A percentile compares a stretch with the other conserved stretches of the same genome.
Evolutionary conservation across 2,888 invertebrate genomes (phyloP).

Genomic region (Xanthia icteritia): DNA sequence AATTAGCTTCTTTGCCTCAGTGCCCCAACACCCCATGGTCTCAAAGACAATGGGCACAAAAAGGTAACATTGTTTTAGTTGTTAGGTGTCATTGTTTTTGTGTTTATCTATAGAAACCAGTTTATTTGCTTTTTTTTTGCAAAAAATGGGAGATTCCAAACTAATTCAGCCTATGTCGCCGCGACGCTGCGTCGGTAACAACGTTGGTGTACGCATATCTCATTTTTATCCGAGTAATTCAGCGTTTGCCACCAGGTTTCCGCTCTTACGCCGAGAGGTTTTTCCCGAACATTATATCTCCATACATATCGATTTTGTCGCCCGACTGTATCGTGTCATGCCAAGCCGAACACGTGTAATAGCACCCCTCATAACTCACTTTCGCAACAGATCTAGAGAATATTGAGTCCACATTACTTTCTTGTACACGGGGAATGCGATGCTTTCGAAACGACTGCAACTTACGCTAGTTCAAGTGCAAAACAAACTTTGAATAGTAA

Average conservation of each 20-base stretch:
- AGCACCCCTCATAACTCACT: neutral
- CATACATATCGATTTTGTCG: neutral
- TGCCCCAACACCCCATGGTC: too few species aligned
- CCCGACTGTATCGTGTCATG: neutral
- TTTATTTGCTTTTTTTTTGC: too few species aligned
- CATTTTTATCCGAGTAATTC: too few species aligned
- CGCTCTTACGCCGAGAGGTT: neutral
- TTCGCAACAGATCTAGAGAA: neutral
- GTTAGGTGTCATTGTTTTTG: too few species aligned
- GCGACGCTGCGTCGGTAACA: too few species aligned
- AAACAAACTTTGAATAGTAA: constrained; percentile 7
- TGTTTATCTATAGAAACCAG: too few species aligned
- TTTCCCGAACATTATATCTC: neutral
- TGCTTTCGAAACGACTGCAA: neutral
- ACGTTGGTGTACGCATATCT: too few species aligned
- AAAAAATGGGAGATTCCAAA: too few species aligned
- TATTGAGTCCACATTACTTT: neutral
- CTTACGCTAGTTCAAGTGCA: neutral
- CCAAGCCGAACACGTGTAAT: neutral
- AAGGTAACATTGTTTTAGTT: too few species aligned
- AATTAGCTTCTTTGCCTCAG: too few species aligned
- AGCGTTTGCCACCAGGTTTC: neutral
- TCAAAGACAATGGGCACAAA: too few species aligned
- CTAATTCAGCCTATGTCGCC: too few species aligned
- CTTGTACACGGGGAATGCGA: neutral